These are phyloP conservation scores for Protaetia brevitarsis DNA, from an alignment of 1,140 invertebrate species.

Conservation along the genomic window DNA sequence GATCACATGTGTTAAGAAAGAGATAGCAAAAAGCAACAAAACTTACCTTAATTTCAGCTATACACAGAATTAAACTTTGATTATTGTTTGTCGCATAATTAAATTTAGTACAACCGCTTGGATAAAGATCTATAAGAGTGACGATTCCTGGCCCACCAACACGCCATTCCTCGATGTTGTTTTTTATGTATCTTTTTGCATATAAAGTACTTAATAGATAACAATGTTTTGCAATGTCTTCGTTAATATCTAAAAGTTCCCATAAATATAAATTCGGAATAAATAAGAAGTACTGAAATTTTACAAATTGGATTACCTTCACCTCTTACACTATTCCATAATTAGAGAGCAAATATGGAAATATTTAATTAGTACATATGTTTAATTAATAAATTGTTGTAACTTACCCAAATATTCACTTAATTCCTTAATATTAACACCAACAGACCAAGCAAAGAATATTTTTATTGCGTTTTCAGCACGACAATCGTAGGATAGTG, in stretches of 20 bases:
- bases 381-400: slow-evolving; percentile 5
- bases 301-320: not conserved
- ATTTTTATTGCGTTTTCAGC: slow-evolving; percentile 16
- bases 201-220: slow-evolving; percentile 50
- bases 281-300: not conserved
- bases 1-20: not conserved
- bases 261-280: slow-evolving; percentile 17
- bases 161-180: slow-evolving; percentile 49
- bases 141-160: slow-evolving; percentile 50
- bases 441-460: slow-evolving; percentile 11
- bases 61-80: slow-evolving; percentile 49
- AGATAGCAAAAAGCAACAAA: not conserved
- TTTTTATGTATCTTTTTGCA: slow-evolving; percentile 48
- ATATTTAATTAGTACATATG: slow-evolving; percentile 18
- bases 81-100: slow-evolving; percentile 42
- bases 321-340: not conserved
- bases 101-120: slow-evolving; percentile 49
- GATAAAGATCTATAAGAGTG: slow-evolving; percentile 53
- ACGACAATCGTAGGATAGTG: not conserved
- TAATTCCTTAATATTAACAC: slow-evolving; percentile 18
- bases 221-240: slow-evolving; percentile 49
- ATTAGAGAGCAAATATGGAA: slow-evolving; percentile 22
- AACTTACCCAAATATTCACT: slow-evolving; percentile 18
- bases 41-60: slow-evolving; percentile 49
- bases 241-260: slow-evolving; percentile 49